Evolutionary conservation across 2,113 vertebrate species (phyloP), one percentile per base, ranked within the genome.

Genomic region (Pteronura brasiliensis): DNA sequence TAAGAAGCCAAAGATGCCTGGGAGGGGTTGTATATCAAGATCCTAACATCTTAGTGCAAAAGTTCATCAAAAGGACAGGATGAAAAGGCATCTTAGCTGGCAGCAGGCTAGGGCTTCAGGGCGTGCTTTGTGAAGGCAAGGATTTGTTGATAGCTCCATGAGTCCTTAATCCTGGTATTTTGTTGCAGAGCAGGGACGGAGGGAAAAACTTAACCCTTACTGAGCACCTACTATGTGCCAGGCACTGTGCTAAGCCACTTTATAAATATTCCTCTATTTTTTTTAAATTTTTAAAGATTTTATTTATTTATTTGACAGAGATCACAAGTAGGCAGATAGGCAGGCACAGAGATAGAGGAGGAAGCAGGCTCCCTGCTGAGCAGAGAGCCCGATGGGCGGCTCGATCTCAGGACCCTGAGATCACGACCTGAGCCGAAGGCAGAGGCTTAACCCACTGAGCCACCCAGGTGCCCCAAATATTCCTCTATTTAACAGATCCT

Each of bases 11-110:
- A 72, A 36, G 36, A 34, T 44, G 34, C 59, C n/a, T 0, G 2
- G 63, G 65, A 77, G 7, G 0, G 4, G 21, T 6, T 31, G 39
- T 52, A 23, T 57, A 31, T 57, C 12, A 63, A 85, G 63, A 42
- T 18, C 29, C 2, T 59, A 59, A 79, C 13, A 42, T 65, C 52
- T 90, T 36, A 12, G 84, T 42, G 49, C 82, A 52, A 71, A 88
- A 81, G 88, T 59, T 89, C n/a, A 92, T 39, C 82, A 34, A 89
- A 69, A 87, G 47, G 34, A 44, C 27, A 76, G 44, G 72, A 80
- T 31, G 4, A 44, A 55, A n/a, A 11, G 42, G 42, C 47, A 34
- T 0, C 7, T 31, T 7, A 29, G 69, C 31, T n/a, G 12, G 52
- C 13, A n/a, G 77, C 39, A 1, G 2, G 29, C 18, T 52, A 20